Conservation (phyloP, 2,113 vertebrate species). For the Furnarius figulus region DNA sequence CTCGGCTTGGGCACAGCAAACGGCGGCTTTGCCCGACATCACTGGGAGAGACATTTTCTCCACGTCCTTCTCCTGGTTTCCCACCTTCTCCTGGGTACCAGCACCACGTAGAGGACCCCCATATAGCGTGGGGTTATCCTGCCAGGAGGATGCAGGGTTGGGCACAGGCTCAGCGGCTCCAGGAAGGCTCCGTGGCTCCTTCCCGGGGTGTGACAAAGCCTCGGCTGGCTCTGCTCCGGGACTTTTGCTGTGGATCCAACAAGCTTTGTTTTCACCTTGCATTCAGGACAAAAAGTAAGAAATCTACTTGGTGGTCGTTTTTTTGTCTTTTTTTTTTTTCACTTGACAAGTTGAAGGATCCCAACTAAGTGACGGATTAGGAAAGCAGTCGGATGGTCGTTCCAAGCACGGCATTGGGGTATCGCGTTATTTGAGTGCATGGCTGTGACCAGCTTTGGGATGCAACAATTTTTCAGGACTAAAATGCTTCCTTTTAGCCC, state of each 20-base stretch:
- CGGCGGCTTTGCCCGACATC: neutral
- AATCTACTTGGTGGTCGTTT: neutral
- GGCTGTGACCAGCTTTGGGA: slow-evolving; percentile 19
- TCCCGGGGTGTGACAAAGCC: neutral
- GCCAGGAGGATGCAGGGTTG: neutral
- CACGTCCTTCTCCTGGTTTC: neutral
- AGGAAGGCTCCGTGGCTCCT: neutral
- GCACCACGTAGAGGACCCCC: rapidly evolving
- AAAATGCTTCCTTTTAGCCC: neutral
- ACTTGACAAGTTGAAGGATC: slow-evolving; percentile 28
- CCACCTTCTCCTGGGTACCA: neutral
- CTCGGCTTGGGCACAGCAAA: neutral
- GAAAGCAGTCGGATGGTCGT: neutral
- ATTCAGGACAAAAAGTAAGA: slow-evolving; percentile 31
- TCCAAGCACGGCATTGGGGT: neutral
- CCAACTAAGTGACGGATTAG: slow-evolving; percentile 14
- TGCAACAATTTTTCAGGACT: rapidly evolving
- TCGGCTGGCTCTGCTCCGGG: neutral
- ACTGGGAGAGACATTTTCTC: rapidly evolving
- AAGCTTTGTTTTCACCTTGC: neutral
- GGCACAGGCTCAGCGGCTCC: neutral
- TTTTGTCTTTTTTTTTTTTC: neutral
- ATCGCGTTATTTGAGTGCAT: slow-evolving; percentile 38
- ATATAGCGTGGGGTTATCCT: rapidly evolving
- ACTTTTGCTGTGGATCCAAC: neutral